Percentiles rank a stretch among this genome's conserved stretches.
These are phyloP conservation scores for Homarus gammarus DNA, from an alignment of 2,888 invertebrate genomes.

Conservation along the genomic window DNA sequence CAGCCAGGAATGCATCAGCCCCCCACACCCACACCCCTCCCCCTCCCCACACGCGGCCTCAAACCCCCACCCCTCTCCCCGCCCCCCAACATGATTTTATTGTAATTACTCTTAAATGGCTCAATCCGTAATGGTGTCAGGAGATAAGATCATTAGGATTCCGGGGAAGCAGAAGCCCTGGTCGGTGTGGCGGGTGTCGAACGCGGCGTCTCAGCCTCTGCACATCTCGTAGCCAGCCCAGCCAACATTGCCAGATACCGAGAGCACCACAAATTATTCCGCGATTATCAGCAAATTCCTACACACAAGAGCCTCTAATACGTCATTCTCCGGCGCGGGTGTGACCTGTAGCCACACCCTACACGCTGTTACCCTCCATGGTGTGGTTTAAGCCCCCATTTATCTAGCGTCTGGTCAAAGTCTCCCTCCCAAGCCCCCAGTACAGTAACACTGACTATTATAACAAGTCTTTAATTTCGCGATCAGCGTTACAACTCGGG, in stretches of 20 bases:
- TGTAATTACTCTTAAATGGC: background rate
- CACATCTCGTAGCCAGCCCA: slow-evolving; percentile 66
- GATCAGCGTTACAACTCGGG: slow-evolving; percentile 56
- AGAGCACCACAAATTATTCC: slow-evolving; percentile 60
- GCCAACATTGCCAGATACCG: slow-evolving; percentile 67
- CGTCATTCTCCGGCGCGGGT: slow-evolving; percentile 6
- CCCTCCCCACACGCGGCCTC: no score
- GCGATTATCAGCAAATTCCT: slow-evolving; percentile 46
- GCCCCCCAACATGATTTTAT: background rate
- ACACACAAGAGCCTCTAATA: slow-evolving; percentile 37
- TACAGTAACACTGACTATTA: slow-evolving; percentile 60
- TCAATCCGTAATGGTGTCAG: background rate
- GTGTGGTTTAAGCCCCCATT: background rate
- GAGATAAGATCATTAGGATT: background rate
- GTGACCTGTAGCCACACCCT: background rate
- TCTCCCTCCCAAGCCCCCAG: slow-evolving; percentile 23
- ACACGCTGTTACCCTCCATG: background rate
- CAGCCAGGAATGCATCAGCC: slow-evolving; percentile 26
- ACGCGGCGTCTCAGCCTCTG: slow-evolving; percentile 64
- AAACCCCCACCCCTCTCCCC: background rate
- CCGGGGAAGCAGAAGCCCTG: slow-evolving; percentile 18
- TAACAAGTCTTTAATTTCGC: slow-evolving; percentile 69
- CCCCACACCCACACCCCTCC: background rate
- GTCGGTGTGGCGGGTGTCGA: slow-evolving; percentile 40
- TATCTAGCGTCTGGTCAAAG: slow-evolving; percentile 31